Conservation (phyloP, 2,113 vertebrate species). For the Polypterus bichir region DNA sequence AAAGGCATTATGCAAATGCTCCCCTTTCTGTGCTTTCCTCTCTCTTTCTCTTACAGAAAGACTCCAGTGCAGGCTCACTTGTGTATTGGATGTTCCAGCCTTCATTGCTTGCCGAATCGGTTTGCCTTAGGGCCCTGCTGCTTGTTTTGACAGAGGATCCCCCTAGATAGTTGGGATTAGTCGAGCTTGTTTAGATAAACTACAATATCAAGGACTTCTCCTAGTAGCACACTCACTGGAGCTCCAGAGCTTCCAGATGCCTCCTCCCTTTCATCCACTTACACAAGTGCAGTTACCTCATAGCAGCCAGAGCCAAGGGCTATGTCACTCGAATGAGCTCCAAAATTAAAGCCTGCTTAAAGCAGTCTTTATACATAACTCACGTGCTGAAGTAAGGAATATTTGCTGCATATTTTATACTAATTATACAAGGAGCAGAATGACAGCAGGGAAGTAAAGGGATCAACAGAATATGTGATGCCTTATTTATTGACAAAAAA, state of each 20-base stretch:
- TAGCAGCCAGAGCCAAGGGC: conserved; percentile 78
- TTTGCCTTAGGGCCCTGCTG: conserved; percentile 97
- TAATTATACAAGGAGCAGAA: conserved; percentile 47
- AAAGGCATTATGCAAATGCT: conserved; percentile 98
- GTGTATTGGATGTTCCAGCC: conserved; percentile 70
- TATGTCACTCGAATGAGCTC: conserved; percentile 61
- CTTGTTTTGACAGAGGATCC: conserved; percentile 98
- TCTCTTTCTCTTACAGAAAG: conserved; percentile 54
- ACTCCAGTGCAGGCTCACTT: conserved; percentile 57
- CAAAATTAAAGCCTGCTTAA: conserved; percentile 69
- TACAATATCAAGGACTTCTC: conserved; percentile 78
- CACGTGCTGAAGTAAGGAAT: conserved; percentile 67
- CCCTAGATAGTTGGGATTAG: conserved; percentile 99
- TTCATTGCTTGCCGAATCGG: conserved; percentile 80
- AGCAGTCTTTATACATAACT: conserved; percentile 57
- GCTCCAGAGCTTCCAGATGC: conserved; percentile 88
- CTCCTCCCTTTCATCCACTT: conserved; percentile 77
- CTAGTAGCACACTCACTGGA: conserved; percentile 86
- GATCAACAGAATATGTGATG: background rate
- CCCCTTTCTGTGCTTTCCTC: conserved; percentile 30
- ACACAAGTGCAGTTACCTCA: conserved; percentile 75
- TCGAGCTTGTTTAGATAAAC: conserved; percentile 99
- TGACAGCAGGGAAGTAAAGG: conserved; percentile 1
- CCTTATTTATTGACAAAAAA: too few species aligned
- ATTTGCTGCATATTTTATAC: conserved; percentile 53